phyloP scores from a whole-genome alignment of 2,888 invertebrate species.

The Cantharis nigra region DNA sequence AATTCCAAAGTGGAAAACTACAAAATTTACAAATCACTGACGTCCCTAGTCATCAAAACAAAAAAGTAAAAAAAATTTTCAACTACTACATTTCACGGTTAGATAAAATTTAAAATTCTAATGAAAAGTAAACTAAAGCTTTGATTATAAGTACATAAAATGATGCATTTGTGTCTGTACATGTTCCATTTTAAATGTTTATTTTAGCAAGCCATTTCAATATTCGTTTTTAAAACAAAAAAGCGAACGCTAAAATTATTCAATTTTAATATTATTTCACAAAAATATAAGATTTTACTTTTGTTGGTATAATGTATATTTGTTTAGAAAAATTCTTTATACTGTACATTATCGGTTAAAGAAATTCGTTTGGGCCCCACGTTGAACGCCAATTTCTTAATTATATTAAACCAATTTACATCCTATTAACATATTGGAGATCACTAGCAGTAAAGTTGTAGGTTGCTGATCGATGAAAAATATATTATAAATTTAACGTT shows the following conservation, averaged over 20 bases:
- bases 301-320: too few relatives aligned
- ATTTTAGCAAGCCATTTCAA: background rate
- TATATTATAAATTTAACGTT: too few relatives aligned
- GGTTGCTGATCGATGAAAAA: too few relatives aligned
- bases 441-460: too few relatives aligned
- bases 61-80: background rate
- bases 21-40: background rate
- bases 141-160: background rate
- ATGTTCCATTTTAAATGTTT: background rate
- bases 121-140: background rate
- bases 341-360: too few relatives aligned
- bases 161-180: background rate
- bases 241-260: background rate
- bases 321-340: too few relatives aligned
- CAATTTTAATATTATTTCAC: background rate
- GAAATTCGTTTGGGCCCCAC: too few relatives aligned
- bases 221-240: background rate
- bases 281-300: background rate
- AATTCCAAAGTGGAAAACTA: background rate
- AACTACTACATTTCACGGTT: background rate
- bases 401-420: too few relatives aligned
- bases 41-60: background rate
- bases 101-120: background rate
- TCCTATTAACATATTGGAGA: too few relatives aligned
- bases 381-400: too few relatives aligned